A percentile compares a stretch with the other conserved stretches of the same genome.
Conservation (phyloP, 1,140 invertebrate species). For the Drosophila melanica region DNA sequence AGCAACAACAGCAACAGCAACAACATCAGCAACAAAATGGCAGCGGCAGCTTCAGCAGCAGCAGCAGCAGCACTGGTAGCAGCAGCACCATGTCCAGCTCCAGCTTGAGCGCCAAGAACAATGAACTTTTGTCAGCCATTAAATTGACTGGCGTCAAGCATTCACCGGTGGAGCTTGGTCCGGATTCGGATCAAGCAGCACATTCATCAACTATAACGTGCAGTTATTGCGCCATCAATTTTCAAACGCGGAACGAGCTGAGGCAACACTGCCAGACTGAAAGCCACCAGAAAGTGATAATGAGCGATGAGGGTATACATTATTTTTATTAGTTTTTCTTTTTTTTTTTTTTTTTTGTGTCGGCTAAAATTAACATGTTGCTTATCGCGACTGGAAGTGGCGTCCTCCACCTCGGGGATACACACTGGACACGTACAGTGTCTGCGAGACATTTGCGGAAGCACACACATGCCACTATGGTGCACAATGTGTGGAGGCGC, state of each 20-base stretch:
- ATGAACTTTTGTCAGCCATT: conserved; percentile 72
- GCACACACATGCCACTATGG: conserved; percentile 87
- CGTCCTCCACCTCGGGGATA: conserved; percentile 88
- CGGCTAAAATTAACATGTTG: not conserved
- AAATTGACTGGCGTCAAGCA: conserved; percentile 67
- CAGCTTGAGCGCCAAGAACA: conserved; percentile 67
- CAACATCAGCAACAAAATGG: conserved; percentile 64
- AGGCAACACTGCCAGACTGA: conserved; percentile 88
- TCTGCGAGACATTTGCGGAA: conserved; percentile 86
- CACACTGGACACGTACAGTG: conserved; percentile 85
- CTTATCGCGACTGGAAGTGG: conserved; percentile 87
- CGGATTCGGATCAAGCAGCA: conserved; percentile 50
- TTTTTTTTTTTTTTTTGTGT: not conserved
- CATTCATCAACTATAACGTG: conserved; percentile 71
- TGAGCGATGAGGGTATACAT: conserved; percentile 87
- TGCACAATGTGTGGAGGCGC: conserved; percentile 90
- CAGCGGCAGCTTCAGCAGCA: conserved; percentile 63
- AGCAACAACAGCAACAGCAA: conserved; percentile 50
- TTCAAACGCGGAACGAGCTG: conserved; percentile 86
- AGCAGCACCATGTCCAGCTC: conserved; percentile 69
- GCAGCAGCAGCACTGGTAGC: conserved; percentile 68
- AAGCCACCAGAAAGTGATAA: conserved; percentile 88
- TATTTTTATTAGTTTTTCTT: not conserved
- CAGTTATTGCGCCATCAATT: conserved; percentile 87
- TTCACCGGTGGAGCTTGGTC: conserved; percentile 22